Evolutionary conservation across 92 coral and sea anemone species (phyloP).

Genomic region (Epizoanthus stellaris): DNA sequence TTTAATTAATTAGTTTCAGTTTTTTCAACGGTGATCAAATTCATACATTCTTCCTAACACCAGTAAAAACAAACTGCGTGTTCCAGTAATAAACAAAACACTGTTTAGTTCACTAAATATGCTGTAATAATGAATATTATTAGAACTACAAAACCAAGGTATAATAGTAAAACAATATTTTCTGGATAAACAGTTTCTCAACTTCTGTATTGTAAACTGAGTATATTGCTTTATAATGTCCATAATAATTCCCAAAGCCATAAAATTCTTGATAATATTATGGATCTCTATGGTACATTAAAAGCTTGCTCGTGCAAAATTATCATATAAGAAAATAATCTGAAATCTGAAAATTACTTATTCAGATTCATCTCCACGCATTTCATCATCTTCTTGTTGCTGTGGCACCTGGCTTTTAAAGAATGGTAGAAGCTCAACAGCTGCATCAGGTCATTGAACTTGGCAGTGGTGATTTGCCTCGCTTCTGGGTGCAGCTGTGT

Average conservation of each 20-base stretch:
- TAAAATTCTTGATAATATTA: not conserved
- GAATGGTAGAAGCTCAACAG: slow-evolving; percentile 1
- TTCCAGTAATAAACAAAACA: too few species aligned
- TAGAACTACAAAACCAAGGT: slow-evolving; percentile 4
- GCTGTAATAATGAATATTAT: slow-evolving; percentile 10
- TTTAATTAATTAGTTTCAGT: too few species aligned
- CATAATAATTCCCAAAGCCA: slow-evolving; percentile 12
- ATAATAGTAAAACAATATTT: slow-evolving; percentile 4
- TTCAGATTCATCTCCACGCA: slow-evolving; percentile 1
- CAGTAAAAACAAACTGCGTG: too few species aligned
- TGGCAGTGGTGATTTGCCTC: not conserved
- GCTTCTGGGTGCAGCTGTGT: not conserved
- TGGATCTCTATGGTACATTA: too few species aligned
- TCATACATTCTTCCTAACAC: too few species aligned
- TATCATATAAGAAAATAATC: not conserved
- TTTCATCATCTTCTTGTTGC: not conserved
- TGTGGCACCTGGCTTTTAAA: not conserved
- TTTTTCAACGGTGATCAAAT: too few species aligned
- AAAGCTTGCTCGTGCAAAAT: too few species aligned
- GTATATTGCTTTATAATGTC: slow-evolving; percentile 9
- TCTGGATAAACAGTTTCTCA: slow-evolving; percentile 11
- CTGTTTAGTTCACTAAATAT: slow-evolving; percentile 5
- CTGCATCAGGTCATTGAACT: slow-evolving; percentile 22
- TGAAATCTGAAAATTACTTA: not conserved
- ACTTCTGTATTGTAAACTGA: slow-evolving; percentile 8